phyloP scores from a whole-genome alignment of 2,113 vertebrate species.

The Eulemur rufifrons region DNA sequence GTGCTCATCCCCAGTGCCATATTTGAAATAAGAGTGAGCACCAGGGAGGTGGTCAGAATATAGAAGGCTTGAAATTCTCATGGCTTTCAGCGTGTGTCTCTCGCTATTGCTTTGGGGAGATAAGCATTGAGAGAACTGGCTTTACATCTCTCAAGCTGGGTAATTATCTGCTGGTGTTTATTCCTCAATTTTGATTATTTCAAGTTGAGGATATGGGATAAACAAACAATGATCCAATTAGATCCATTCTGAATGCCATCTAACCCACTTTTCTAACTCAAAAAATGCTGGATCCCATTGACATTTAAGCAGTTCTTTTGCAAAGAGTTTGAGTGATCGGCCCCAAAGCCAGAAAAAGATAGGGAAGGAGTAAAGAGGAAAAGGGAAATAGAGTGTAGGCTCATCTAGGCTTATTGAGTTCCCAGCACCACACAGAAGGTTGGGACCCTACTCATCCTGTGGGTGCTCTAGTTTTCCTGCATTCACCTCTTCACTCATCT shows the following conservation, averaged over 20 bases:
- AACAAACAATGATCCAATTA: not conserved
- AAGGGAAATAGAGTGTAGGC: not conserved
- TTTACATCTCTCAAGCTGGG: not conserved
- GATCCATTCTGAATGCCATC: not conserved
- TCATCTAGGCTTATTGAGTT: not conserved
- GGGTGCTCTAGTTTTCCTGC: not conserved
- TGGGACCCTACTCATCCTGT: accelerated
- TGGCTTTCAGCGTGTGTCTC: not conserved
- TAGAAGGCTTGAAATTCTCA: not conserved
- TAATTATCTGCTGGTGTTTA: not conserved
- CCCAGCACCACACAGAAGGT: not conserved
- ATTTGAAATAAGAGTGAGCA: constrained; percentile 2
- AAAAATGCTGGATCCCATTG: not conserved
- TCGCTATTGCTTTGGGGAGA: not conserved
- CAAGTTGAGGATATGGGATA: not conserved
- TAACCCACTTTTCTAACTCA: not conserved
- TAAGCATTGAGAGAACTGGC: not conserved
- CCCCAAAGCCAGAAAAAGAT: not conserved
- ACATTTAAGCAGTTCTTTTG: not conserved
- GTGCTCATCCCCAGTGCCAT: not conserved
- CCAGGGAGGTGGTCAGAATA: not conserved
- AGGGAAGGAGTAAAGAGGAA: not conserved
- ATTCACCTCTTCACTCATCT: not conserved
- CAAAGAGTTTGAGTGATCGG: not conserved
- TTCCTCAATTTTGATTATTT: not conserved